phyloP scores from a whole-genome alignment of 2,797 vertebrate species.

The Halcyon chelicuti region DNA sequence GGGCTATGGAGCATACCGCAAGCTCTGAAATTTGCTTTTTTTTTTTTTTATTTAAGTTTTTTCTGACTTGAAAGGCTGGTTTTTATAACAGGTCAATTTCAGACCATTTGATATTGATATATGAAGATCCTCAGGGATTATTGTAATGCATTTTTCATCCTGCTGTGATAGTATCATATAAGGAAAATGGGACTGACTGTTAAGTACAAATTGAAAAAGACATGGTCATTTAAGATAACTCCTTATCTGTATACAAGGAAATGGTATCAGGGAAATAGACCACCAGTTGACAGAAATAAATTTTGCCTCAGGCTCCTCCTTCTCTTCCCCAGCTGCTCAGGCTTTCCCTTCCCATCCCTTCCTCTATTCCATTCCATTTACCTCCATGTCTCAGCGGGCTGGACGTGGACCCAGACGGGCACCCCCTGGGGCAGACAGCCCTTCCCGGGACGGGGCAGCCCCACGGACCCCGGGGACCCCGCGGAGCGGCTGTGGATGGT shows the following conservation, averaged over 20 bases:
- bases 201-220: constrained; percentile 94
- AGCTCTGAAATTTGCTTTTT: constrained; percentile 71
- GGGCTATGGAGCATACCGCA: constrained; percentile 11
- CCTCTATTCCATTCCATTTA: constrained; percentile 28
- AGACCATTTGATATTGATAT: constrained; percentile 86
- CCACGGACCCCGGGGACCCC: no score
- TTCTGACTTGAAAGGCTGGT: constrained; percentile 73
- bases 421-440: no score
- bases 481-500: accelerated
- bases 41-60: constrained; percentile 74
- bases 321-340: not conserved
- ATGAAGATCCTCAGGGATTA: constrained; percentile 84
- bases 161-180: constrained; percentile 82
- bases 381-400: not conserved
- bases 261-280: constrained; percentile 83
- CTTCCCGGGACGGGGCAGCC: accelerated
- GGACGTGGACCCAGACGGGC: not conserved
- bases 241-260: constrained; percentile 91
- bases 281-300: constrained; percentile 82
- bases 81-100: constrained; percentile 84
- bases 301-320: constrained; percentile 74
- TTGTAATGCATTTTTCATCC: constrained; percentile 86
- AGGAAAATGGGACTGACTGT: constrained; percentile 85
- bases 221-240: constrained; percentile 96
- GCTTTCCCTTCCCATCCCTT: not conserved